Percentiles rank a stretch among this genome's conserved stretches.
phyloP scores from a whole-genome alignment of 2,113 vertebrate genomes.

The Sinocyclocheilus grahami region DNA sequence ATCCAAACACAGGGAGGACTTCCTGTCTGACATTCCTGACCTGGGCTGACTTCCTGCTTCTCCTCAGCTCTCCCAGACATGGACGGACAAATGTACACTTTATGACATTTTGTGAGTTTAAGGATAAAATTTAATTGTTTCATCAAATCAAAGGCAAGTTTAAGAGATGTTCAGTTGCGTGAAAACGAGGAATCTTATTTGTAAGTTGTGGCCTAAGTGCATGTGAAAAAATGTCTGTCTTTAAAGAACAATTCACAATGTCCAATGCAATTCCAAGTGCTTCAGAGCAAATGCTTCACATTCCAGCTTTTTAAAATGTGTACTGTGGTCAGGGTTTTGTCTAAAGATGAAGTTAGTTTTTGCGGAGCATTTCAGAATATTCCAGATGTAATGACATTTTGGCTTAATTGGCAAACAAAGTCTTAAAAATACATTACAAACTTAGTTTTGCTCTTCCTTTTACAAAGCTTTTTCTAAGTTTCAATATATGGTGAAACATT shows the following conservation, averaged over 20 bases:
- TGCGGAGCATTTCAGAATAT: background rate
- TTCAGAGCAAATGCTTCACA: background rate
- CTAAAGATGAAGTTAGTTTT: conserved; percentile 1
- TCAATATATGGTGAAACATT: background rate
- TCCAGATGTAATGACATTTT: background rate
- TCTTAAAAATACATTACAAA: background rate
- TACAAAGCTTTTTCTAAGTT: background rate
- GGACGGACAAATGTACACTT: conserved; percentile 22
- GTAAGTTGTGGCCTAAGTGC: background rate
- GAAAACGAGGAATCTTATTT: background rate
- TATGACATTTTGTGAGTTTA: background rate
- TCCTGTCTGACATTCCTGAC: conserved; percentile 82
- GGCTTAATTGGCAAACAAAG: background rate
- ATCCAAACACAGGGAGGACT: conserved; percentile 66
- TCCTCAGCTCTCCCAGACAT: conserved; percentile 45
- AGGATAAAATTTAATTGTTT: background rate
- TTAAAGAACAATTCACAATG: conserved; percentile 27
- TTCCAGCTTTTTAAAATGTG: background rate
- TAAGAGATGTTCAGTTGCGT: background rate
- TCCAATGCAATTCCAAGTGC: background rate
- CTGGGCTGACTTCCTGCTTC: conserved; percentile 71
- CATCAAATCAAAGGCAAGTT: background rate
- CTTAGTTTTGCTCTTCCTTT: background rate
- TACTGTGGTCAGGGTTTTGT: background rate
- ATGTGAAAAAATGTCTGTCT: background rate